Base-by-base conservation (phyloP, 2,113 vertebrate species). In the Barnardius zonarius region DNA sequence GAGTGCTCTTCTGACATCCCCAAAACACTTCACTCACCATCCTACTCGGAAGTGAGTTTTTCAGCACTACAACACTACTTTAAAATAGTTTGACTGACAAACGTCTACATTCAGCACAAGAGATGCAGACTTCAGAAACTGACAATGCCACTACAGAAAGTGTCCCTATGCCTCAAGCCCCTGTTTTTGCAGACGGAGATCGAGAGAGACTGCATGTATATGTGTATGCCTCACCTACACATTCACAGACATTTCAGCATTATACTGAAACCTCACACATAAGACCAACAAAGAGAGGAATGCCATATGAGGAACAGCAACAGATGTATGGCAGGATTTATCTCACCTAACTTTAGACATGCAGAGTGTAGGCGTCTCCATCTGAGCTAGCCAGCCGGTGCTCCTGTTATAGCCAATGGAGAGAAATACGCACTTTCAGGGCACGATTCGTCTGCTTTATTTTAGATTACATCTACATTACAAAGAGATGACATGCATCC, bases 301-400 rank as follows among this genome's bases (percentile, higher is more conserved):
- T 91, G 82, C 51, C 62, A 37, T 75, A 52, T 84, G 89, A 95
- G 39, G 83, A 95, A 62, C 66, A 75, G 91, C 39, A 92, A 76
- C 91, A 95, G 83, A 93, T 92, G 83, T 48, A 79, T 68, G 39
- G 43, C 73, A 84, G 83, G 48, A 91, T 91, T 95, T 88, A 84
- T 88, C 69, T 92, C 62, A 84, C 89, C 83, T 92, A 95, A 92
- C 86, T 93, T 96, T 89, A 96, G 94, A 88, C 39, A 86, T 48
- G 13, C 66, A 91, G 74, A 69, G 81, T 0, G 78, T 95, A 55
- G 77, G 95, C 18, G 4, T 75, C 84, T 79, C 80, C 89, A 81
- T 93, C 68, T 91, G 86, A 97, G 73, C 61, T 11, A 82, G 48
- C 46, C 80, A 95, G 94, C 25, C 64, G 68, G 64, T 68, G 80